Base-by-base conservation (phyloP, 2,888 invertebrate genomes). In the Erebia ligea region DNA sequence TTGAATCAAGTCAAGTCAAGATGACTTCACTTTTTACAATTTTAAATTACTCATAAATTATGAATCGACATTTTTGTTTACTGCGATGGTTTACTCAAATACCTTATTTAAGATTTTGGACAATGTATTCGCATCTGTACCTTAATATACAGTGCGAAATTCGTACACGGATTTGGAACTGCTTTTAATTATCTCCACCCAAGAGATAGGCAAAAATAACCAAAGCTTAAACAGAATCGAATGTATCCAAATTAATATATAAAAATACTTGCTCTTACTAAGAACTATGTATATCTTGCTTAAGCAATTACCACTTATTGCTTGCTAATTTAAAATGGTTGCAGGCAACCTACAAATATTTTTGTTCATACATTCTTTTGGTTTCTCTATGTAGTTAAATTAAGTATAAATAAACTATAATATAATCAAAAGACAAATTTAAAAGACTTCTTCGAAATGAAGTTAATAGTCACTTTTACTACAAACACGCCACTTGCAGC, bases 171-270 rank as follows among this genome's bases (percentile, higher is more conserved):
- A 48, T 50, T 25, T 50, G 48, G 8, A 50, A 63, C 25, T 11
- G 11, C 11, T 45, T 13, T 45, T 34, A 34, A 34, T 6, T 34
- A 34, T 34, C 34, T 34, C 5, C 45, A 13, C 11, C 45, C 45
- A 9, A 45, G 45, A 45, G 45, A 45, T 45, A 45, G 45, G 98
- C 94, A 98, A 99, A 91, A 48, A 15, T 19, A 45, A 56, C 57
- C 42, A 57, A 63, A 63, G 25, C 9, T 50, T 54, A 19, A 54
- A 54, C 3, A 2, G 2, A 62, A 34, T 34, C 50, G 9, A 50
- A 50, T 63, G 25, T 63, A 34, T 48, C 15, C 25, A 50, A 63
- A 52, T 11, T 45, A 45, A 63, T n/a, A 50, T 48, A 50, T 25
- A 21, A 50, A 25, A 25, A 25, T 40, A 40, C 1, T 40, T 10